Evolutionary conservation across 2,888 invertebrate genomes (phyloP), one percentile per base, ranked within the genome.

Genomic region (Volucella zonaria): DNA sequence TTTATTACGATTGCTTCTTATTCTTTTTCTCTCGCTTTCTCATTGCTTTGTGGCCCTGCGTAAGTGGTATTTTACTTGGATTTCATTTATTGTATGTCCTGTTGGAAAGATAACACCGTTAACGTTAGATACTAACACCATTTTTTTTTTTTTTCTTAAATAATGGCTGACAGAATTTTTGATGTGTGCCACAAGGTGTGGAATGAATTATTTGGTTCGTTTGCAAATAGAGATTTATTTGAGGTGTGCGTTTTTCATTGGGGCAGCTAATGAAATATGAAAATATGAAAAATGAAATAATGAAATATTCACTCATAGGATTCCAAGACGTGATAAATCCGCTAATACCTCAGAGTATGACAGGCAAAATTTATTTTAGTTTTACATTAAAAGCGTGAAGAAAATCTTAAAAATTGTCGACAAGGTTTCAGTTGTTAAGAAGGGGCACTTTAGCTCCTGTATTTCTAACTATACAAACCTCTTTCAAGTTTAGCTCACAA

Each of bases 51-150:
- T 15, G 12, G 23, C 6, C 67, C n/a, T 1, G 18, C 45, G 23
- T 68, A 77, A 77, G 61, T 52, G 68, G 61, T 54, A 70, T 77
- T 77, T 77, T 62, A 77, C 70, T 77, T 62, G 62, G 42, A 77
- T 70, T 61, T 56, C 54, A 64, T 77, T 75, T 66, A 61, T 76
- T 75, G 61, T 66, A 68, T 67, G 67, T 67, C 67, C 77, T 70
- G 52, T 67, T 15, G 49, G 67, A 47, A 42, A 70, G 70, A 70
- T 75, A 75, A 49, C 56, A 68, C 11, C 15, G 66, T 51, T 31
- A 15, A 61, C 42, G 18, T 45, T 23, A 61, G 54, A 45, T 54
- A 43, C 74, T 68, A 15, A 54, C 52, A 66, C 52, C 58, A 67
- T 3, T 23, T 23, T 6, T 31, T 31, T 31, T 31, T 6, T 31